A percentile compares a stretch with the other conserved stretches of the same genome.
phyloP scores from a whole-genome alignment of 1,140 invertebrate species.

The Procambarus virginalis region DNA sequence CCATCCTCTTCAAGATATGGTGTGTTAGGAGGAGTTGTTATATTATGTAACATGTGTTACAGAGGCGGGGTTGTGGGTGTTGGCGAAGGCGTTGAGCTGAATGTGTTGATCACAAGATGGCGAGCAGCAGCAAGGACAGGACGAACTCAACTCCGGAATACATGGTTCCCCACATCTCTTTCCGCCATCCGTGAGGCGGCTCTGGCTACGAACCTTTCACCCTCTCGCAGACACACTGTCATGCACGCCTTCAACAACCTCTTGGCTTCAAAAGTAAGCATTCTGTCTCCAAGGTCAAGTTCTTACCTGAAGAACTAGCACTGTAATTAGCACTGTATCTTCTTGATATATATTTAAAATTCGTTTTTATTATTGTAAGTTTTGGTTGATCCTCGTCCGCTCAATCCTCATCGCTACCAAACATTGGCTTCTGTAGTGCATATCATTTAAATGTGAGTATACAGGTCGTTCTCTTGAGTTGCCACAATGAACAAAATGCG shows the following conservation, averaged over 20 bases:
- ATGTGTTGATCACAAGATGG: constrained; percentile 55
- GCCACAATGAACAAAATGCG: too few relatives aligned
- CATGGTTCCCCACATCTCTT: constrained; percentile 37
- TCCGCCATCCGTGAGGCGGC: constrained; percentile 42
- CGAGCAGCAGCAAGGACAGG: constrained; percentile 47
- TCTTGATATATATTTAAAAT: too few relatives aligned
- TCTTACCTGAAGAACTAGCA: neutral
- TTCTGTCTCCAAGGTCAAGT: neutral
- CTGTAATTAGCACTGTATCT: too few relatives aligned
- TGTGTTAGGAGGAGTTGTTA: neutral
- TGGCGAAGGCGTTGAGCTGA: constrained; percentile 60
- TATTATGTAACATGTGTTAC: neutral
- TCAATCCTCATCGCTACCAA: too few relatives aligned
- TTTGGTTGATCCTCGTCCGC: too few relatives aligned
- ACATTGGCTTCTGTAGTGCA: too few relatives aligned
- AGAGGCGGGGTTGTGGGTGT: constrained; percentile 35
- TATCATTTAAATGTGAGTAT: too few relatives aligned
- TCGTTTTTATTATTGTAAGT: too few relatives aligned
- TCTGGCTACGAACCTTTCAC: constrained; percentile 48
- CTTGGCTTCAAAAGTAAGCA: constrained; percentile 44
- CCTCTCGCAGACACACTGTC: constrained; percentile 40
- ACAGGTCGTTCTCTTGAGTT: too few relatives aligned
- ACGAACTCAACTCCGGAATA: constrained; percentile 3
- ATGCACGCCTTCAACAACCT: constrained; percentile 60
- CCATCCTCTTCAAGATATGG: too few relatives aligned